These are phyloP conservation scores for Paraescarpia echinospica DNA, from an alignment of 1,140 invertebrate genomes.

Conservation along the genomic window DNA sequence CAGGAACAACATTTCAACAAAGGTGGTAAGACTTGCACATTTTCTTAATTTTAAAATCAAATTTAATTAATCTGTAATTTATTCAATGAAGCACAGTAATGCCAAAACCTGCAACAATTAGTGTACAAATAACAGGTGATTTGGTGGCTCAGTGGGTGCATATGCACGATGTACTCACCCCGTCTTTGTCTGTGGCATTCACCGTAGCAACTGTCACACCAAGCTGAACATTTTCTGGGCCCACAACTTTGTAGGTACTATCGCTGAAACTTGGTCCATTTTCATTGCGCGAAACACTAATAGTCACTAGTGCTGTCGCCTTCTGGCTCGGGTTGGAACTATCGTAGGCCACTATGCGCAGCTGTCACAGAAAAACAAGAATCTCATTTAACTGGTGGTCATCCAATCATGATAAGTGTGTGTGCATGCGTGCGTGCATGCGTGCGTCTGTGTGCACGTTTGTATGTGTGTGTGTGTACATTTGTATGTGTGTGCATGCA, in stretches of 20 bases:
- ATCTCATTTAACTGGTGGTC: background rate
- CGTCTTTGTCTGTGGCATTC: constrained; percentile 78
- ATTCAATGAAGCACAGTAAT: no score
- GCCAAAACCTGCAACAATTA: no score
- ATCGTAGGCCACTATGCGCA: constrained; percentile 41
- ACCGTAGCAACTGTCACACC: constrained; percentile 78
- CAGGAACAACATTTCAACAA: no score
- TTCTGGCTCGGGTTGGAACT: constrained; percentile 38
- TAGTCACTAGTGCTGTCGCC: constrained; percentile 37
- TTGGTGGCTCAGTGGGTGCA: background rate
- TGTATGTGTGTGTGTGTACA: no score
- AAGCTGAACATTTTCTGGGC: constrained; percentile 56
- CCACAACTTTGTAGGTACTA: background rate
- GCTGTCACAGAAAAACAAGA: constrained; percentile 10
- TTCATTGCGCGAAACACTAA: constrained; percentile 25
- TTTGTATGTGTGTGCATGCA: no score
- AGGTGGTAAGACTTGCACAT: no score
- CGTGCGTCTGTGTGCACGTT: no score
- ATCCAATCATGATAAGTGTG: background rate
- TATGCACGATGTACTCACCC: constrained; percentile 41
- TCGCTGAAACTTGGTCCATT: constrained; percentile 23
- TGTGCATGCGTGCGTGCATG: no score
- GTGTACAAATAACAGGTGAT: no score
- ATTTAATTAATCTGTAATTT: no score
- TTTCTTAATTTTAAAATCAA: no score